These are phyloP conservation scores for Cyprinella venusta DNA, from an alignment of 2,797 vertebrate species.

Conservation along the genomic window DNA sequence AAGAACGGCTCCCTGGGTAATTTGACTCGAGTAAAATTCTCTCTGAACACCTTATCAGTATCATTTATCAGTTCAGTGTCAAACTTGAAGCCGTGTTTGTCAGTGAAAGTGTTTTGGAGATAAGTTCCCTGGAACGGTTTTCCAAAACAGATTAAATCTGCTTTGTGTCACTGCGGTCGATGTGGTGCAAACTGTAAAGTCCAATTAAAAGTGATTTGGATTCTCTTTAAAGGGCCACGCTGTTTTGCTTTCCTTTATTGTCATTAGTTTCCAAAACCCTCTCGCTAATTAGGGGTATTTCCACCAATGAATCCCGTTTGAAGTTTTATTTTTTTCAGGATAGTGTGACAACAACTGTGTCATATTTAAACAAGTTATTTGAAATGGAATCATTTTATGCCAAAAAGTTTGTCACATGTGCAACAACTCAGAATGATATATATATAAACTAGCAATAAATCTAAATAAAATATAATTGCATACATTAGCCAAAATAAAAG, in stretches of 20 bases:
- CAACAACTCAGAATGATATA: not conserved
- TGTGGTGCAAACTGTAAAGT: slow-evolving; percentile 40
- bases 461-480: not conserved
- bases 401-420: not conserved
- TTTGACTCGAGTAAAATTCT: slow-evolving; percentile 61
- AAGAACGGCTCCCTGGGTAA: slow-evolving; percentile 56
- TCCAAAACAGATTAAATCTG: slow-evolving; percentile 64
- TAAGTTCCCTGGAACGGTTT: slow-evolving; percentile 65
- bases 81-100: slow-evolving; percentile 41
- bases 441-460: not conserved
- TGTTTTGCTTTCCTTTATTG: slow-evolving; percentile 34
- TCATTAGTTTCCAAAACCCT: slow-evolving; percentile 31
- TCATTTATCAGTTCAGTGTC: slow-evolving; percentile 62
- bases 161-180: slow-evolving; percentile 39
- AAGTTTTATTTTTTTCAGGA: slow-evolving; percentile 6
- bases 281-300: slow-evolving; percentile 41
- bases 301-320: not conserved
- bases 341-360: not conserved
- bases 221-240: slow-evolving; percentile 1
- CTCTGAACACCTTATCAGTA: slow-evolving; percentile 48
- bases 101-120: slow-evolving; percentile 59
- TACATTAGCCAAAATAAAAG: not conserved
- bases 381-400: not conserved
- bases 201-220: slow-evolving; percentile 38
- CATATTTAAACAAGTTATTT: not conserved